A percentile compares a stretch with the other conserved stretches of the same genome.
These are phyloP conservation scores for Tinamus major DNA, from an alignment of 2,797 vertebrate species.

Conservation along the genomic window DNA sequence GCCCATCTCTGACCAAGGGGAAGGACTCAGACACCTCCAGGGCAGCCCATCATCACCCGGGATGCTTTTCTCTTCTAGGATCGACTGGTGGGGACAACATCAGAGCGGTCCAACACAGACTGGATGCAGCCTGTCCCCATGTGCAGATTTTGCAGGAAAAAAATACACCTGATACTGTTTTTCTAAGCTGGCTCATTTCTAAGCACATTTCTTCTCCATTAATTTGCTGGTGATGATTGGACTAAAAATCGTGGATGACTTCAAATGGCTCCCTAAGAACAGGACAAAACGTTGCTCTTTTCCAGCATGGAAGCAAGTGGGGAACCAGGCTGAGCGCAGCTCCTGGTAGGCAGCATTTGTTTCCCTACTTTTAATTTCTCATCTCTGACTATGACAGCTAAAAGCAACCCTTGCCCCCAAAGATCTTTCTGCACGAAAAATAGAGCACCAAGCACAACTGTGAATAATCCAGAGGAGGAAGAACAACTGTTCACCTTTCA, in stretches of 20 bases:
- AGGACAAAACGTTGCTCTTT: not conserved
- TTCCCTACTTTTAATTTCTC: not conserved
- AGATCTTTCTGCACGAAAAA: not conserved
- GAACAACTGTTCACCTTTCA: slow-evolving; percentile 59
- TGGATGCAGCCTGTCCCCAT: not conserved
- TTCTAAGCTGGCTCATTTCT: not conserved
- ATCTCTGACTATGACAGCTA: slow-evolving; percentile 19
- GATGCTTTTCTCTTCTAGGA: not conserved
- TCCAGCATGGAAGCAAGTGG: not conserved
- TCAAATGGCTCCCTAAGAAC: not conserved
- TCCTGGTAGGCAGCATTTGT: not conserved
- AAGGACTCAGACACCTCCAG: not conserved
- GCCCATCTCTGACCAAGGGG: not conserved
- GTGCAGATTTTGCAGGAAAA: not conserved
- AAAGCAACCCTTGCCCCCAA: slow-evolving; percentile 19
- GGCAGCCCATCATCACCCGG: not conserved
- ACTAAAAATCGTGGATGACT: not conserved
- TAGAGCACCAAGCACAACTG: not conserved
- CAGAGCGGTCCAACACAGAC: not conserved
- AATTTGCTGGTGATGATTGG: not conserved
- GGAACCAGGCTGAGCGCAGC: fast-evolving
- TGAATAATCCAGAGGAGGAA: slow-evolving; percentile 55
- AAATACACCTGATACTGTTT: not conserved
- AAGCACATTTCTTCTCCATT: not conserved
- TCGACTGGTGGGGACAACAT: not conserved